These are phyloP conservation scores for Spilosoma lubricipeda DNA, from an alignment of 2,888 invertebrate species.

Conservation along the genomic window DNA sequence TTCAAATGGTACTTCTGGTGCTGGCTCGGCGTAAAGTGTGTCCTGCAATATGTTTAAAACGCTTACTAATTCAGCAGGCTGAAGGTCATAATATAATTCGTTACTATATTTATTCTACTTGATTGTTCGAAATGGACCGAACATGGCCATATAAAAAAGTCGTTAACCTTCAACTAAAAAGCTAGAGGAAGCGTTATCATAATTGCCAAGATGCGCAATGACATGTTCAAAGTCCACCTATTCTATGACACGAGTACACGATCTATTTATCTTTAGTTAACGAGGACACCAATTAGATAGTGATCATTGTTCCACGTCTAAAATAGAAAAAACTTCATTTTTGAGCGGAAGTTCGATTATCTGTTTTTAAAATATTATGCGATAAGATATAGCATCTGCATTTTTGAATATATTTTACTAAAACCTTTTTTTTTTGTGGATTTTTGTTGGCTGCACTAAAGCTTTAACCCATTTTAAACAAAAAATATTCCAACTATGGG, in stretches of 20 bases:
- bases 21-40: conserved; percentile 93
- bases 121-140: neutral
- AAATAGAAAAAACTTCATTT: neutral
- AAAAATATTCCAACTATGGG: neutral
- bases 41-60: conserved; percentile 86
- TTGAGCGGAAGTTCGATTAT: neutral
- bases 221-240: neutral
- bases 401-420: neutral
- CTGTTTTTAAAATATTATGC: neutral
- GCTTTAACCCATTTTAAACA: neutral
- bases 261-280: conserved; percentile 3
- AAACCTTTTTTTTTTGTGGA: too few species aligned
- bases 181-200: neutral
- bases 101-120: neutral
- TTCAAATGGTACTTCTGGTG: conserved; percentile 94
- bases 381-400: neutral
- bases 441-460: neutral
- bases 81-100: neutral
- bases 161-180: neutral
- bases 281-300: too few species aligned
- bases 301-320: neutral
- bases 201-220: neutral
- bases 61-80: neutral
- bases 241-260: neutral
- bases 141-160: neutral